Conservation (phyloP, 2,888 invertebrate species). For the Phorcus lineatus region DNA sequence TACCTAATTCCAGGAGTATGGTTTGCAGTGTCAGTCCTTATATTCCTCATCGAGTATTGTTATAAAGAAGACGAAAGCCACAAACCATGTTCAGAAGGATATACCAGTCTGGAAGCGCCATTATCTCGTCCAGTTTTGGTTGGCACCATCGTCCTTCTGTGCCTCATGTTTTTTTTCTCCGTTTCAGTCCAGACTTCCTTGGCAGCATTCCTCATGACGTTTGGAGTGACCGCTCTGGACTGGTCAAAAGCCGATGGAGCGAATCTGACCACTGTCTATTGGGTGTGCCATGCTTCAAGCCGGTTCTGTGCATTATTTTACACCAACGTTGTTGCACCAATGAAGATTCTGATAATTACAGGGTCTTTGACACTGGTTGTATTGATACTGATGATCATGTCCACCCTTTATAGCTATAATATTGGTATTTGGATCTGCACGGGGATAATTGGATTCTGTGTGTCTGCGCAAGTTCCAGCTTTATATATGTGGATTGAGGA, state of each 20-base stretch:
- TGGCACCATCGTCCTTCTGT: conserved; percentile 65
- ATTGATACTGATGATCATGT: conserved; percentile 44
- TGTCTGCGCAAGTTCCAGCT: conserved; percentile 75
- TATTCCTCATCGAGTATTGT: no score
- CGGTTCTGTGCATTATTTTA: conserved; percentile 73
- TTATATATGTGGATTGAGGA: conserved; percentile 74
- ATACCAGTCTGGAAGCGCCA: conserved; percentile 18
- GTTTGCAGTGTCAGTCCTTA: no score
- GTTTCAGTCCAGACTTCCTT: conserved; percentile 70
- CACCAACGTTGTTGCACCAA: conserved; percentile 67
- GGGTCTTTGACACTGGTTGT: conserved; percentile 8
- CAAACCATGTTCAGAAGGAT: no score
- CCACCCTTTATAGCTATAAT: conserved; percentile 44
- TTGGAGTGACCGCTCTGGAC: conserved; percentile 63
- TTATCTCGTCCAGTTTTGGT: conserved; percentile 41
- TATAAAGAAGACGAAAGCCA: no score
- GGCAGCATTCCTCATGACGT: conserved; percentile 72
- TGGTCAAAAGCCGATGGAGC: conserved; percentile 68
- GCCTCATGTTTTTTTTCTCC: conserved; percentile 36
- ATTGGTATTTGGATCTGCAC: conserved; percentile 63
- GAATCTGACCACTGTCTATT: conserved; percentile 72
- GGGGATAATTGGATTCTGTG: conserved; percentile 68
- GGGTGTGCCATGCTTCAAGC: conserved; percentile 74
- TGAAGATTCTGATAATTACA: conserved; percentile 37
- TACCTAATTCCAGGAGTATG: no score